These are phyloP conservation scores for Galaxea fascicularis DNA, from an alignment of 92 coral and sea anemone genomes.

Conservation along the genomic window DNA sequence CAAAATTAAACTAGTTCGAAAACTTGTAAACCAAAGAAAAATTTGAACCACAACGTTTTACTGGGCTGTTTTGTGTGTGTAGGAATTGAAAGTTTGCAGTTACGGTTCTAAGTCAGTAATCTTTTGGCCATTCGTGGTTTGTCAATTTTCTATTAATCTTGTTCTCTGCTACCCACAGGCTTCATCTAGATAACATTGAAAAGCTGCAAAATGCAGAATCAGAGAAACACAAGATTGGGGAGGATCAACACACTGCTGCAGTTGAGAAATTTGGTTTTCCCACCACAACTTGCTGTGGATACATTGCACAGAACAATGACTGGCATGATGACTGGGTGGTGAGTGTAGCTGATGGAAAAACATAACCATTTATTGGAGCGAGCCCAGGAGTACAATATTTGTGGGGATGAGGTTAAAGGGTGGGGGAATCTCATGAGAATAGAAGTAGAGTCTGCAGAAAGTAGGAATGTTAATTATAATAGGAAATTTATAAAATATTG, in stretches of 20 bases:
- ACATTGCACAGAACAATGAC: slow-evolving; percentile 71
- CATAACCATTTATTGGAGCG: no score
- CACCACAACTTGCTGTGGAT: slow-evolving; percentile 84
- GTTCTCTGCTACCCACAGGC: slow-evolving; percentile 25
- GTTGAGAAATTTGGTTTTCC: slow-evolving; percentile 77
- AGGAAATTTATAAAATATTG: no score
- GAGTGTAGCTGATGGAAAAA: not conserved
- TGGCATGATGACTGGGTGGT: slow-evolving; percentile 90
- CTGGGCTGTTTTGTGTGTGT: no score
- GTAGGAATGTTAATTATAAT: no score
- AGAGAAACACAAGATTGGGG: slow-evolving; percentile 20
- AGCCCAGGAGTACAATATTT: no score
- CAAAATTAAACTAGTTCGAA: no score
- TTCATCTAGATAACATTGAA: slow-evolving; percentile 77
- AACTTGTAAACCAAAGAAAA: no score
- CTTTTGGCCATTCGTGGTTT: not conserved
- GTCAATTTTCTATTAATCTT: not conserved
- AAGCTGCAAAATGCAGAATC: slow-evolving; percentile 57
- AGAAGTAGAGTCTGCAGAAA: no score
- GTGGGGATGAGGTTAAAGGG: not conserved
- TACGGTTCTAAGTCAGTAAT: no score
- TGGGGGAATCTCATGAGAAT: no score
- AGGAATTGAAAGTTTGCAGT: not conserved
- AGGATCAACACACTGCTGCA: slow-evolving; percentile 39
- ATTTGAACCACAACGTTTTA: no score